These are phyloP conservation scores for Coregonus clupeaformis DNA, from an alignment of 2,113 vertebrate species.

Conservation along the genomic window DNA sequence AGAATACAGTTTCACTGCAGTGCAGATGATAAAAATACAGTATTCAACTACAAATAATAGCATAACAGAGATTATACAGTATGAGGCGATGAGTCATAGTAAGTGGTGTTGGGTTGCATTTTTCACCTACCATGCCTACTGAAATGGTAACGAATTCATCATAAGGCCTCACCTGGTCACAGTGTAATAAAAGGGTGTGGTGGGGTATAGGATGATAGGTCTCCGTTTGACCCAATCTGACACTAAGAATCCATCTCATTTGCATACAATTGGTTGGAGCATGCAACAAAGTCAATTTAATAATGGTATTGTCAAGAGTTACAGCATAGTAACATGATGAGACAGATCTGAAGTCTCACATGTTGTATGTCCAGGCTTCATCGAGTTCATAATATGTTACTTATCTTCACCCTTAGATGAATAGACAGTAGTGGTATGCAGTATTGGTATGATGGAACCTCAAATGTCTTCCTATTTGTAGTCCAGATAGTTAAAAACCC, in stretches of 20 bases:
- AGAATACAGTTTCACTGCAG: neutral
- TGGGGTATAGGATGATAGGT: too few species aligned
- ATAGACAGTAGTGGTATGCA: too few species aligned
- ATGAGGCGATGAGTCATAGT: neutral
- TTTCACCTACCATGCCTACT: too few species aligned
- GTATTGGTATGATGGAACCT: neutral
- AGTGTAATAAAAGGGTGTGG: too few species aligned
- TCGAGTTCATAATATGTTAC: neutral
- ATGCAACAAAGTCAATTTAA: too few species aligned
- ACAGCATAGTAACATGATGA: neutral
- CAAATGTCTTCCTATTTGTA: neutral
- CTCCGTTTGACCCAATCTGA: too few species aligned
- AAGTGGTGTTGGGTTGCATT: neutral
- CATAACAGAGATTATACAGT: neutral
- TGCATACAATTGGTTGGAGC: too few species aligned
- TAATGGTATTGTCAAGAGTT: too few species aligned
- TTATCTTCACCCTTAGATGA: too few species aligned
- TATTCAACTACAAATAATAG: neutral
- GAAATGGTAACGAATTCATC: too few species aligned
- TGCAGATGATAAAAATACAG: neutral
- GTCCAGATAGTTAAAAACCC: neutral
- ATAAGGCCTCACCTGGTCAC: too few species aligned
- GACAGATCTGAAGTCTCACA: neutral
- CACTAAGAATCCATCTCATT: too few species aligned
- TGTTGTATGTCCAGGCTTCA: neutral